These are phyloP conservation scores for Axea sp. DNA, from an alignment of 2,888 invertebrate species.

Conservation along the genomic window DNA sequence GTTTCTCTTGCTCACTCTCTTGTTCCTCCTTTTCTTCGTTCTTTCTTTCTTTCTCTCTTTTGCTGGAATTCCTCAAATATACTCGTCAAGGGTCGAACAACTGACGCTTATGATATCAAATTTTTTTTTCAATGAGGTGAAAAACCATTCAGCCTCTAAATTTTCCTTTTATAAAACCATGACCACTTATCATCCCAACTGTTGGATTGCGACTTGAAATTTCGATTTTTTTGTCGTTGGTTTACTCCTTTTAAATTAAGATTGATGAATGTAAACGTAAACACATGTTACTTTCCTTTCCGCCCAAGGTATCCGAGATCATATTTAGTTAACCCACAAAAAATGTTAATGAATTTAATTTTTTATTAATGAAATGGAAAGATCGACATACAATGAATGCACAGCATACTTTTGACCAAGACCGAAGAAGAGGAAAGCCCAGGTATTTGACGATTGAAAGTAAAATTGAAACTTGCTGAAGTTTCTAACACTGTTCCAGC, in stretches of 20 bases:
- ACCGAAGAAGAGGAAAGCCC: conserved; percentile 18
- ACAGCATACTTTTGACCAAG: background rate
- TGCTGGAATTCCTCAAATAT: conserved; percentile 51
- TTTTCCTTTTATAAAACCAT: conserved; percentile 15
- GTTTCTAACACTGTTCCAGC: conserved; percentile 35
- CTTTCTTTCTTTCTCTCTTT: conserved; percentile 14
- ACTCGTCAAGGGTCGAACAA: conserved; percentile 52
- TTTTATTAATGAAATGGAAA: conserved; percentile 30
- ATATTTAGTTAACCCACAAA: background rate
- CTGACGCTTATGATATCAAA: conserved; percentile 35
- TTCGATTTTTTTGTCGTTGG: conserved; percentile 6
- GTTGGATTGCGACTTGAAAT: conserved; percentile 3
- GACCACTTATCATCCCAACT: conserved; percentile 35
- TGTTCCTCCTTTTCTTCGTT: no score
- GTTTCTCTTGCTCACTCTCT: no score
- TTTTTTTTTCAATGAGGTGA: conserved; percentile 8
- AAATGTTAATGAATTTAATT: conserved; percentile 12
- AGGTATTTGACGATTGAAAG: conserved; percentile 27
- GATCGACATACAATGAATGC: conserved; percentile 18
- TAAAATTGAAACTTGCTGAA: conserved; percentile 46
- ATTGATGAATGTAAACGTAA: conserved; percentile 33
- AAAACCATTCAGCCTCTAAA: no score
- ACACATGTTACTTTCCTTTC: conserved; percentile 32
- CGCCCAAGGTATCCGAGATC: background rate
- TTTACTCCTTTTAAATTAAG: conserved; percentile 45